phyloP scores from a whole-genome alignment of 2,888 invertebrate species.

The Trichacis sp. region DNA sequence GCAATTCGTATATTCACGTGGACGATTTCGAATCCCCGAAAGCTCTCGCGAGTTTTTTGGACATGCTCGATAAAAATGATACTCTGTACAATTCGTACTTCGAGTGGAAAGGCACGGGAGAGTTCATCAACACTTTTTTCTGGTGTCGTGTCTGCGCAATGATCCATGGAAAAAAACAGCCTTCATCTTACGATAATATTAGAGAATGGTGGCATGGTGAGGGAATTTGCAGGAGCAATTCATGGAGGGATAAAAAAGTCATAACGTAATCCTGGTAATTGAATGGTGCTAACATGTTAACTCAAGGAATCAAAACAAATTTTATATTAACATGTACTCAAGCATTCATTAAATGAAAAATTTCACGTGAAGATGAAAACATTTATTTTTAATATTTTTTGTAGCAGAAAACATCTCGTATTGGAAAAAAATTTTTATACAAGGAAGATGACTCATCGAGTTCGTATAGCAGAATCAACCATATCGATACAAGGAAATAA shows the following conservation, averaged over 20 bases:
- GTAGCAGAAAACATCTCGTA: no score
- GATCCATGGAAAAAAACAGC: constrained; percentile 77
- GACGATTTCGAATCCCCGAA: constrained; percentile 92
- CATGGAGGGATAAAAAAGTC: constrained; percentile 72
- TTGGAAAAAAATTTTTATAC: no score
- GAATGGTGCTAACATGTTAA: no score
- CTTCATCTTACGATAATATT: constrained; percentile 81
- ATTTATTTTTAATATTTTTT: no score
- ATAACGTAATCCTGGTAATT: constrained; percentile 4
- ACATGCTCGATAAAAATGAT: constrained; percentile 88
- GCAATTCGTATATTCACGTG: constrained; percentile 93
- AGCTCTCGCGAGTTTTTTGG: constrained; percentile 88
- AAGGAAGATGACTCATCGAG: no score
- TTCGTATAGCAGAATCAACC: no score
- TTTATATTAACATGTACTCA: no score
- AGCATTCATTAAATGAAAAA: no score
- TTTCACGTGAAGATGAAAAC: no score
- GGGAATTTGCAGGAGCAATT: constrained; percentile 81
- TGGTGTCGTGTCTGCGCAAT: constrained; percentile 92
- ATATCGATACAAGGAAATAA: no score
- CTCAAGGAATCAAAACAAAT: no score
- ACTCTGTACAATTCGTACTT: no score
- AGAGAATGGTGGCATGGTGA: constrained; percentile 94
- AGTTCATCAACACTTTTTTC: constrained; percentile 95
- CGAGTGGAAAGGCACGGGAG: constrained; percentile 95